Evolutionary conservation across 2,113 vertebrate genomes (phyloP).

Genomic region (Rissa tridactyla): DNA sequence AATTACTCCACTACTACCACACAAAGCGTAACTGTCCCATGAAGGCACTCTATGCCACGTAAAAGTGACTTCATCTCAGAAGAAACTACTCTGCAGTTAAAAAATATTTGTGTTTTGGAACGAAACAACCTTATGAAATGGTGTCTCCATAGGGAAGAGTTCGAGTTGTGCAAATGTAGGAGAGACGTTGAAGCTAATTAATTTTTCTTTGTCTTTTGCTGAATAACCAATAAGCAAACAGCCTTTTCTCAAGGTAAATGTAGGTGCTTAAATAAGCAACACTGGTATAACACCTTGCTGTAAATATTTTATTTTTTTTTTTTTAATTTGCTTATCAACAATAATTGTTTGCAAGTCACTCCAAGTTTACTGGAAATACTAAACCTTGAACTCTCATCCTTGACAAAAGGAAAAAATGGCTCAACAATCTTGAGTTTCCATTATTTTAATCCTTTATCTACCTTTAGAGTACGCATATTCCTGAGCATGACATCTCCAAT

Average conservation of each 20-base stretch:
- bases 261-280: not conserved
- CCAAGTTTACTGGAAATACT: not conserved
- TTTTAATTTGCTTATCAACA: not conserved
- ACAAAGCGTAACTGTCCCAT: not conserved
- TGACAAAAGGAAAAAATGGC: not conserved
- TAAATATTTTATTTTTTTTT: not conserved
- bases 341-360: not conserved
- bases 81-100: not conserved
- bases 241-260: not conserved
- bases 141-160: not conserved
- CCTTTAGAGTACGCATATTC: constrained; percentile 89
- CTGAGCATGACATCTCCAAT: constrained; percentile 93
- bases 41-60: not conserved
- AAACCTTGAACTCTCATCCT: not conserved
- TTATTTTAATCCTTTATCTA: not conserved
- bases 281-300: not conserved
- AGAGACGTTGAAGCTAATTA: not conserved
- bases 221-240: not conserved
- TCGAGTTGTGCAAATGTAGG: fast-evolving
- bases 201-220: not conserved
- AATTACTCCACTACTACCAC: not conserved
- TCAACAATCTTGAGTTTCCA: not conserved
- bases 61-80: not conserved
- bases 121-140: not conserved
- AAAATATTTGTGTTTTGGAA: not conserved